Conservation (phyloP, 2,113 vertebrate species). For the Oryzias javanicus region DNA sequence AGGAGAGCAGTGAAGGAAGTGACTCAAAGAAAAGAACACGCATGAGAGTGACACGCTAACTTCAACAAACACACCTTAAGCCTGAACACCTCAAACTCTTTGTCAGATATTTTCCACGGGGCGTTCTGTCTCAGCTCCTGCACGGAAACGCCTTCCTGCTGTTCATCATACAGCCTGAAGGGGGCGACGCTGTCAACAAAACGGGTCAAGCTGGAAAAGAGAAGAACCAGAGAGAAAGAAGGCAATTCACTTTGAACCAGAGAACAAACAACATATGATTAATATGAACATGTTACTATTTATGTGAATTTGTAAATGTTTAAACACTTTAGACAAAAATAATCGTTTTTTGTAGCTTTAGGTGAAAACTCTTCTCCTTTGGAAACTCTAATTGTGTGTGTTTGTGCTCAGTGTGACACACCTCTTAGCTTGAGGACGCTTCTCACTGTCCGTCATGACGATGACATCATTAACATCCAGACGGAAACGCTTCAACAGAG, state of each 20-base stretch:
- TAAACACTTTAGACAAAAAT: too few species aligned
- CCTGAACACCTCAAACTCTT: constrained; percentile 68
- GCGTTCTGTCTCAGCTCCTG: constrained; percentile 38
- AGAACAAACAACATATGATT: too few species aligned
- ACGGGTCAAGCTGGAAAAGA: constrained; percentile 53
- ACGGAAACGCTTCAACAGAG: constrained; percentile 72
- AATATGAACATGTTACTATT: too few species aligned
- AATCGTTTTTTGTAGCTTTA: too few species aligned
- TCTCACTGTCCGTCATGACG: constrained; percentile 75
- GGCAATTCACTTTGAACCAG: too few species aligned
- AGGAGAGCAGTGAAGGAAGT: neutral
- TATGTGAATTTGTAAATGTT: too few species aligned
- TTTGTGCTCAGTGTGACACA: constrained; percentile 17
- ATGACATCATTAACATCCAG: constrained; percentile 74
- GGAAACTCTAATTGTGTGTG: too few species aligned
- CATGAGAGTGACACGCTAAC: neutral
- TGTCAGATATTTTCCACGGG: constrained; percentile 69
- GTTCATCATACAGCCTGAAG: constrained; percentile 65
- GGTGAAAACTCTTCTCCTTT: too few species aligned
- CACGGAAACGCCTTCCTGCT: constrained; percentile 36
- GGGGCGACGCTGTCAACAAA: constrained; percentile 75
- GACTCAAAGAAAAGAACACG: neutral
- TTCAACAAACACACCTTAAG: constrained; percentile 61
- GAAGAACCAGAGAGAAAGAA: neutral
- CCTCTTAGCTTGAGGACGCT: constrained; percentile 69